These are phyloP conservation scores for Perizoma affinitatum DNA, from an alignment of 2,888 invertebrate species.

Conservation along the genomic window DNA sequence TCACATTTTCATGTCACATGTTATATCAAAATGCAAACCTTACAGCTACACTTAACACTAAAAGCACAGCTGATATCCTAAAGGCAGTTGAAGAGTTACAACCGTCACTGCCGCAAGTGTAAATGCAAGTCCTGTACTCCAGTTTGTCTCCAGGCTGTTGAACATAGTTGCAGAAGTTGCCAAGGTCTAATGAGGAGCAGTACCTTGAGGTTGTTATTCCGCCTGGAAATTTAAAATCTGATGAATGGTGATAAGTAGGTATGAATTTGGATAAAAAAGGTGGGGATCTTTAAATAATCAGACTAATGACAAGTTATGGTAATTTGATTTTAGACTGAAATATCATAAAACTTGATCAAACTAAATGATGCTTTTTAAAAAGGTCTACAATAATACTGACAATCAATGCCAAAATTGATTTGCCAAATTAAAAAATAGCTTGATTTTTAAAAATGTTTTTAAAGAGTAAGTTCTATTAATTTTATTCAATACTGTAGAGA, in stretches of 20 bases:
- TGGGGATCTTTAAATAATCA: neutral
- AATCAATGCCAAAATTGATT: too few relatives aligned
- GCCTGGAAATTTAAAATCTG: slow-evolving; percentile 77
- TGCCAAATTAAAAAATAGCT: too few relatives aligned
- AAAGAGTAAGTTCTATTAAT: too few relatives aligned
- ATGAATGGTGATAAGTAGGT: neutral
- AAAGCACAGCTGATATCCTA: slow-evolving; percentile 46
- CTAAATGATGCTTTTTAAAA: too few relatives aligned
- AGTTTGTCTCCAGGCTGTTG: slow-evolving; percentile 92
- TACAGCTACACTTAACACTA: slow-evolving; percentile 42
- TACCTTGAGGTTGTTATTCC: slow-evolving; percentile 94
- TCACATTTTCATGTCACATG: slow-evolving; percentile 3
- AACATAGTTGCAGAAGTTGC: slow-evolving; percentile 95
- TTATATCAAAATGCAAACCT: slow-evolving; percentile 38
- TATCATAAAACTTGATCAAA: too few relatives aligned
- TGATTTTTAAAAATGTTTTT: too few relatives aligned
- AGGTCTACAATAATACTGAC: too few relatives aligned
- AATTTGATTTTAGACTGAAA: too few relatives aligned
- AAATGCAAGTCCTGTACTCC: slow-evolving; percentile 94
- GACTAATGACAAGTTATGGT: too few relatives aligned
- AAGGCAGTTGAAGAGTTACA: slow-evolving; percentile 87
- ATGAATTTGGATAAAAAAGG: neutral
- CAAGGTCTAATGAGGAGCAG: slow-evolving; percentile 93
- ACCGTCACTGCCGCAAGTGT: slow-evolving; percentile 92
- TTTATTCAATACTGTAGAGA: too few relatives aligned